These are phyloP conservation scores for Pyxicephalus adspersus DNA, from an alignment of 2,113 vertebrate genomes.

Conservation along the genomic window DNA sequence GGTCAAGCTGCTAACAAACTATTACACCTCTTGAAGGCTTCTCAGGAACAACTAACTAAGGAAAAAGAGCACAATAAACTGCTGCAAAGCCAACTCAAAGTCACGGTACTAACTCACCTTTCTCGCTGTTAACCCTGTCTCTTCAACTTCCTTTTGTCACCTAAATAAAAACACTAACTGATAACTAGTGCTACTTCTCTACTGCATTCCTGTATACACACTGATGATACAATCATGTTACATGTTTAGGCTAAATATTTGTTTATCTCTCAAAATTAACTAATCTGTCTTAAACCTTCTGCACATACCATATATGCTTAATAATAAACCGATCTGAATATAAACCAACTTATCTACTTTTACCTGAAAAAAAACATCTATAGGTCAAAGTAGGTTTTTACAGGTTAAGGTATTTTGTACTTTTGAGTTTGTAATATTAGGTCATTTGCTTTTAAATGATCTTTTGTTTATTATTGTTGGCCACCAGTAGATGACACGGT, in stretches of 20 bases:
- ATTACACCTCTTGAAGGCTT: slow-evolving; percentile 86
- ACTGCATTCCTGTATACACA: neutral
- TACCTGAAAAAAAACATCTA: too few species aligned
- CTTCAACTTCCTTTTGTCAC: neutral
- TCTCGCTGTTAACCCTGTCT: neutral
- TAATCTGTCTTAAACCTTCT: too few species aligned
- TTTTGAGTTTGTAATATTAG: too few species aligned
- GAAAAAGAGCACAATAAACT: slow-evolving; percentile 82
- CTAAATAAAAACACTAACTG: neutral
- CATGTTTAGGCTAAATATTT: neutral
- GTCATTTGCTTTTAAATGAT: too few species aligned
- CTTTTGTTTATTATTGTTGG: too few species aligned
- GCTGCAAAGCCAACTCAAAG: slow-evolving; percentile 81
- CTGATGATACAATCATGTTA: neutral
- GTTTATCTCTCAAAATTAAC: neutral
- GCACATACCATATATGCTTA: too few species aligned
- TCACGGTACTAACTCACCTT: slow-evolving; percentile 68
- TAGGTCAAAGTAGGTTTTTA: too few species aligned
- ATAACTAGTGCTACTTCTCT: neutral
- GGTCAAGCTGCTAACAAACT: slow-evolving; percentile 87
- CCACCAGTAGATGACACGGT: too few species aligned
- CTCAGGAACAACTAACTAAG: slow-evolving; percentile 86
- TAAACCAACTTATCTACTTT: too few species aligned
- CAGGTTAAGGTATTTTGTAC: too few species aligned
- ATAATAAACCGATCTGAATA: too few species aligned